phyloP scores from a whole-genome alignment of 1,140 invertebrate species.

The Listronotus oregonensis region DNA sequence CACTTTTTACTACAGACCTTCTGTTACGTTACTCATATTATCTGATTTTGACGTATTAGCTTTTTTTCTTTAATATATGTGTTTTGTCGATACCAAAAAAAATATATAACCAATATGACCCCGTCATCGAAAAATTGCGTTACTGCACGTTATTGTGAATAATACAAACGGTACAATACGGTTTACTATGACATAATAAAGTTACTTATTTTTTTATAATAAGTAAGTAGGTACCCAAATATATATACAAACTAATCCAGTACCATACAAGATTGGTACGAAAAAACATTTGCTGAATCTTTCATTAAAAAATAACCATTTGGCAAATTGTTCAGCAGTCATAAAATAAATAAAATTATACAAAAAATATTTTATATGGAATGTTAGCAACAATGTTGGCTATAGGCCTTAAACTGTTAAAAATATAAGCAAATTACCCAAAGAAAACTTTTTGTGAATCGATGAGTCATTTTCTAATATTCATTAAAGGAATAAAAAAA shows the following conservation, averaged over 20 bases:
- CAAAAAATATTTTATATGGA: background rate
- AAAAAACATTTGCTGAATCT: background rate
- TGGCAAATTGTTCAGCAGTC: constrained; percentile 26
- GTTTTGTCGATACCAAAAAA: no score
- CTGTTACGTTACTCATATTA: no score
- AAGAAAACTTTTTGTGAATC: no score
- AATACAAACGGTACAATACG: constrained; percentile 3
- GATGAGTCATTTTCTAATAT: no score
- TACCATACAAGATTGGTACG: constrained; percentile 24
- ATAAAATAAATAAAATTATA: constrained; percentile 3
- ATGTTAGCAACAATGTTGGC: constrained; percentile 4
- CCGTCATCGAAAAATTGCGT: no score
- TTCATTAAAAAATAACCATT: constrained; percentile 17
- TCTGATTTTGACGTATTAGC: no score
- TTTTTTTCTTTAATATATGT: no score
- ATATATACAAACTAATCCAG: constrained; percentile 20
- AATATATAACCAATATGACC: no score
- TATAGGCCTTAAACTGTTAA: no score
- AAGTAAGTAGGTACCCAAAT: constrained; percentile 27
- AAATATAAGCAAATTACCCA: no score
- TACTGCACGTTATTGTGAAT: constrained; percentile 3
- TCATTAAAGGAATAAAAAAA: no score
- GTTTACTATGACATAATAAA: constrained; percentile 11
- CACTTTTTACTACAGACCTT: no score
- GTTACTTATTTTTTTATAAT: constrained; percentile 16